Base-by-base conservation (phyloP, 2,888 invertebrate genomes). In the Latrodectus hesperus region DNA sequence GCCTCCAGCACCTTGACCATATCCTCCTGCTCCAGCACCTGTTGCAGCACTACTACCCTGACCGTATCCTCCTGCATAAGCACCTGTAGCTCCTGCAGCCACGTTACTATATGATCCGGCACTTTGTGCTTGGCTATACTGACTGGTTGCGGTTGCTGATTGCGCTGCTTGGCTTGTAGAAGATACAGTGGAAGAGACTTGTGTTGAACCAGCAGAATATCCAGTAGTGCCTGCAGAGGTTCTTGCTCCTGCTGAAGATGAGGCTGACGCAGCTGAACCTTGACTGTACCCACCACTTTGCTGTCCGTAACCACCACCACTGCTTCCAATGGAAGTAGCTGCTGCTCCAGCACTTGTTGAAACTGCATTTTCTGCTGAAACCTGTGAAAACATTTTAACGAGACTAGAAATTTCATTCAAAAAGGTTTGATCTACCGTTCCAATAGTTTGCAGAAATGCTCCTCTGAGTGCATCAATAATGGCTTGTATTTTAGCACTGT, bases 311-410 rank as follows among this genome's bases (percentile, higher is more conserved):
- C 12, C 38, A 14, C 68, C 71, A 16, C 9, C 16, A 11, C 14
- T n/a, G 12, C n/a, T n/a, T n/a, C n/a, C n/a, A n/a, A n/a, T n/a
- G n/a, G n/a, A n/a, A n/a, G 14, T 55, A 14, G 74, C 74, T 9
- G 49, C 64, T 38, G 76, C 76, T 67, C 67, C 67, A n/a, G 67
- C 67, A 22, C 9, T 22, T 5, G 22, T 6, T 9, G 67, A 17
- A 10, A 75, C 60, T 75, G 60, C 74, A 17, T 75, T 75, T 60
- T 60, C 60, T 53, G 38, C 60, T 12, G 17, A 53, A 8, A 38
- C 74, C 55, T 75, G 74, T 26, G 74, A 17, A 53, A 75, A 75
- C 74, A 75, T 75, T 17, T 22, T 75, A 22, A 75, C 38, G 9
- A 75, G 60, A 5, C 53, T 17, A 11, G 14, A 17, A 8, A 75